Percentiles rank a stretch among this genome's conserved stretches.
Evolutionary conservation across 2,113 vertebrate species (phyloP).

Genomic region (Calcarius ornatus): DNA sequence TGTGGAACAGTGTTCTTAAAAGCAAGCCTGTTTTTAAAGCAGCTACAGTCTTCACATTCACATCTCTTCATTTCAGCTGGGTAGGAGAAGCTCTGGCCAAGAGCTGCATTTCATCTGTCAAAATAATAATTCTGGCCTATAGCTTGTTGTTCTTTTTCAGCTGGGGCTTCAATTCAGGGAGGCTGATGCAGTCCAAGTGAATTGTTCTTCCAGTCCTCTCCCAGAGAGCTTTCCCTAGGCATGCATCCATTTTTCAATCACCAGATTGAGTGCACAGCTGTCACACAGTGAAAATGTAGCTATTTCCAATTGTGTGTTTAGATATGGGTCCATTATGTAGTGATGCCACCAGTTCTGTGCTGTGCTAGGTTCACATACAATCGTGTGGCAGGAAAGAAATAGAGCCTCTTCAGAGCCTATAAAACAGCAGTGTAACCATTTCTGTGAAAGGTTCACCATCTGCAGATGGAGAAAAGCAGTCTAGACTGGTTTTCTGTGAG

Average conservation of each 20-base stretch:
- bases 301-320: constrained; percentile 12
- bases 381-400: neutral
- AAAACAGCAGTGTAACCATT: neutral
- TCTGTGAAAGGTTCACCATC: neutral
- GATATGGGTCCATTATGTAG: neutral
- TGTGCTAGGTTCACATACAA: neutral
- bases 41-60: neutral
- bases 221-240: constrained; percentile 40
- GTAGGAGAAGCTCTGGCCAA: neutral
- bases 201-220: constrained; percentile 35
- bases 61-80: neutral
- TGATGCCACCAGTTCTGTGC: neutral
- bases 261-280: constrained; percentile 46
- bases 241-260: constrained; percentile 13
- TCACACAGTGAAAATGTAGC: neutral
- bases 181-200: neutral
- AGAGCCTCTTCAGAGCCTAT: neutral
- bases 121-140: constrained; percentile 12
- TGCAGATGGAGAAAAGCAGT: neutral
- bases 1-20: neutral
- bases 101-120: neutral
- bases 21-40: neutral
- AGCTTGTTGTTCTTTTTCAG: constrained; percentile 36
- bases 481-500: neutral
- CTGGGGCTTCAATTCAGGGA: neutral